These are phyloP conservation scores for Notarius lentiginosus DNA, from an alignment of 2,113 vertebrate species.

Conservation along the genomic window DNA sequence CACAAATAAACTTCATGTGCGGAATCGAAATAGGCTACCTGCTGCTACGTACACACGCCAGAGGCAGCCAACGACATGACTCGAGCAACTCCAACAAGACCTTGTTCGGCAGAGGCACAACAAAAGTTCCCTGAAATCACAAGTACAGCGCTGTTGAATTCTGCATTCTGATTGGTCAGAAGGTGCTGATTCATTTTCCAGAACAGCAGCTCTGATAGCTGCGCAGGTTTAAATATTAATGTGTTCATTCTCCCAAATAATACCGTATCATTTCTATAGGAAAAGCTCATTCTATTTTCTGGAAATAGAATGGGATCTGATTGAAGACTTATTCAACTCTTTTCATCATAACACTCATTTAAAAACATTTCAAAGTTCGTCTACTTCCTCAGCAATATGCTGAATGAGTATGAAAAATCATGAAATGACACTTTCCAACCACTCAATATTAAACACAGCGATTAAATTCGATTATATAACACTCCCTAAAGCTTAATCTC, in stretches of 20 bases:
- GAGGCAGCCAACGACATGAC: not conserved
- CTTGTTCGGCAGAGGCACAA: not conserved
- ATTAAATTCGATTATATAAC: slow-evolving; percentile 5
- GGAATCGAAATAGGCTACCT: slow-evolving; percentile 32
- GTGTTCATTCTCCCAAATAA: not conserved
- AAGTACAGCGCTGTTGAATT: not conserved
- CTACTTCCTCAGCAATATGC: not conserved
- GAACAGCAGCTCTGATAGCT: not conserved
- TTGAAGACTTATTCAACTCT: not conserved
- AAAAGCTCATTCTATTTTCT: not conserved
- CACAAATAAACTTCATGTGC: slow-evolving; percentile 11
- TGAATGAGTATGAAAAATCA: not conserved
- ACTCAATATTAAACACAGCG: not conserved
- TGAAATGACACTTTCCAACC: not conserved
- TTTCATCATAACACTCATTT: not conserved
- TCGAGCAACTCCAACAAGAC: not conserved
- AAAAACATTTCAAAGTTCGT: not conserved
- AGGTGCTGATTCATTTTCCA: not conserved
- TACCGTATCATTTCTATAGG: not conserved
- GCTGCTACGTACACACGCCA: not conserved
- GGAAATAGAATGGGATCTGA: not conserved
- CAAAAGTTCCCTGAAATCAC: not conserved
- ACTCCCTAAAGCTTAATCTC: slow-evolving; percentile 2
- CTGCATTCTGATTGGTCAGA: not conserved
- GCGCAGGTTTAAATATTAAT: not conserved